A percentile compares a stretch with the other conserved stretches of the same genome.
These are phyloP conservation scores for Bombus huntii DNA, from an alignment of 1,140 invertebrate species.

Conservation along the genomic window DNA sequence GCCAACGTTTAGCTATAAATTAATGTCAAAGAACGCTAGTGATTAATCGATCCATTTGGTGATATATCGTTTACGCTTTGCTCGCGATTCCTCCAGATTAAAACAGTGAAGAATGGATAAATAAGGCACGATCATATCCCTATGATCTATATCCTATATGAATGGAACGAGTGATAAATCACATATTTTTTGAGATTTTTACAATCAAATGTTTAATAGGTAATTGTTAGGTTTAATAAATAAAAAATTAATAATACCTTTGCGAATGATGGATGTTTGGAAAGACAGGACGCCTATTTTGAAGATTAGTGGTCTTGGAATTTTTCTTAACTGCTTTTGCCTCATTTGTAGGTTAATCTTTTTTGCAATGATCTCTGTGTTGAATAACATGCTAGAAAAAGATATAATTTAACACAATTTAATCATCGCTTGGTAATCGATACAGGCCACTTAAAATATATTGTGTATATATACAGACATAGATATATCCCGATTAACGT, in stretches of 20 bases:
- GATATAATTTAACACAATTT: background rate
- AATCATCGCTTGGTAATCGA: background rate
- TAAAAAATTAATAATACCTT: background rate
- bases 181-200: background rate
- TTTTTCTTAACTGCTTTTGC: background rate
- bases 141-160: background rate
- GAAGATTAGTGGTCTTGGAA: background rate
- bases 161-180: background rate
- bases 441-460: background rate
- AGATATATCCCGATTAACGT: background rate
- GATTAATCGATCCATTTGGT: constrained; percentile 34
- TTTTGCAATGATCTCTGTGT: background rate
- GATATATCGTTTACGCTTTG: background rate
- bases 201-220: background rate
- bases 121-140: background rate
- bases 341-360: background rate
- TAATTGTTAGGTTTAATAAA: background rate
- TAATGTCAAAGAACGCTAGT: constrained; percentile 20
- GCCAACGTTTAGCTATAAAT: constrained; percentile 37
- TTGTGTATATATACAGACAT: background rate
- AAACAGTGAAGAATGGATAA: background rate
- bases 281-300: background rate
- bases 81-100: background rate
- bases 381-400: background rate
- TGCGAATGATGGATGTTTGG: background rate